Percentiles rank a stretch among this genome's conserved stretches.
These are phyloP conservation scores for Rhopalosiphum nymphaeae DNA, from an alignment of 2,888 invertebrate species.

Conservation along the genomic window DNA sequence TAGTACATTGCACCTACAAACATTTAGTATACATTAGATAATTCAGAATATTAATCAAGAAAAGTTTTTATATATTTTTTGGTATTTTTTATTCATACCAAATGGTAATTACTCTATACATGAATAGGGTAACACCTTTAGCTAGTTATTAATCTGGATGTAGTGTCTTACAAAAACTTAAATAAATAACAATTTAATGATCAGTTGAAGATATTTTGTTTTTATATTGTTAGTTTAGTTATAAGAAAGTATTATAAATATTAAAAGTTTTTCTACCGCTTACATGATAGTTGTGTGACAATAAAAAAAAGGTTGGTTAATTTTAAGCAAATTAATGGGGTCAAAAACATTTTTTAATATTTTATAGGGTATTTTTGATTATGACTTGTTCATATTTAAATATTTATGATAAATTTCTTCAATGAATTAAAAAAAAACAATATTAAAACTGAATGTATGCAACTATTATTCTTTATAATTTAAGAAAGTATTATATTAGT, in stretches of 20 bases:
- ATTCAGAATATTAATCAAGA: too few species aligned
- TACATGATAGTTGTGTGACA: not conserved
- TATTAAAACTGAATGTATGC: not conserved
- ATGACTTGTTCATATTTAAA: not conserved
- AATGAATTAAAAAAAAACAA: not conserved
- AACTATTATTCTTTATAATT: not conserved
- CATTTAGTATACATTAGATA: too few species aligned
- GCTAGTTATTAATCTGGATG: too few species aligned
- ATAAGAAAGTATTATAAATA: not conserved
- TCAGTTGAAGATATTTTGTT: too few species aligned
- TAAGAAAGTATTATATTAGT: not conserved
- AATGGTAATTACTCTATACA: too few species aligned
- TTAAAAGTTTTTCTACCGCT: not conserved
- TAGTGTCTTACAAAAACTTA: too few species aligned
- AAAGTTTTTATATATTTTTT: too few species aligned
- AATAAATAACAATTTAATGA: too few species aligned
- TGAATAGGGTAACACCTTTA: too few species aligned
- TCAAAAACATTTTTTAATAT: not conserved
- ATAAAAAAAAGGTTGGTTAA: not conserved
- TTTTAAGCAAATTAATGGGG: not conserved
- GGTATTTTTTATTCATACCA: too few species aligned
- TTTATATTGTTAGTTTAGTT: not conserved
- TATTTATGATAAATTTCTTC: not conserved
- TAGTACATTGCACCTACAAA: too few species aligned
- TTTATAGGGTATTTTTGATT: not conserved